Conservation (phyloP, 2,797 vertebrate species). For the Gephyroberyx darwinii region DNA sequence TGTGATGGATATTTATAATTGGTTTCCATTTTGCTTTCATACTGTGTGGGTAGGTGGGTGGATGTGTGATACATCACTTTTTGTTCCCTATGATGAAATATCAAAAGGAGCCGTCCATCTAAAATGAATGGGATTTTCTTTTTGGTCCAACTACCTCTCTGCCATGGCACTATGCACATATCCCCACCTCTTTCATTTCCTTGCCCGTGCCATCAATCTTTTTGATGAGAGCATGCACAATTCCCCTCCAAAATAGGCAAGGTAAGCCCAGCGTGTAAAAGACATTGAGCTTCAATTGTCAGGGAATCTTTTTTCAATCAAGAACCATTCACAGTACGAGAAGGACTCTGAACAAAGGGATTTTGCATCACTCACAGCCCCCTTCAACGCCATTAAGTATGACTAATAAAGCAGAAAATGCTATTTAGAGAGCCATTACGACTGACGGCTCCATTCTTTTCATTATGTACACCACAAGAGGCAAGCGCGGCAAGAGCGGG, state of each 20-base stretch:
- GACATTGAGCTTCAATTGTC: constrained; percentile 74
- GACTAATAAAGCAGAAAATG: constrained; percentile 86
- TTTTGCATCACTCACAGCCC: constrained; percentile 75
- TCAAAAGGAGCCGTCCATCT: constrained; percentile 60
- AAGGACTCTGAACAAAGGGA: constrained; percentile 73
- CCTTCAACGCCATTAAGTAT: constrained; percentile 82
- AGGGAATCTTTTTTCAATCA: constrained; percentile 75
- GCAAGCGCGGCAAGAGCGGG: constrained; percentile 54
- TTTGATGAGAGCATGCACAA: constrained; percentile 68
- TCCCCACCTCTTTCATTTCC: constrained; percentile 66
- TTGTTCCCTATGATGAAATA: constrained; percentile 59
- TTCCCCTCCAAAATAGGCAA: constrained; percentile 71
- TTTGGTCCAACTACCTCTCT: constrained; percentile 62
- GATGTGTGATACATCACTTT: constrained; percentile 43
- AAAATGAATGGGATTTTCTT: constrained; percentile 60
- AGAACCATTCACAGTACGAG: constrained; percentile 70
- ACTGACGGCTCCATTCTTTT: constrained; percentile 81
- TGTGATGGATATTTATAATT: constrained; percentile 69
- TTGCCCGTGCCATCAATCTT: constrained; percentile 70
- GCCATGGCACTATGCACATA: constrained; percentile 49
- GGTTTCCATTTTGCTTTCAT: constrained; percentile 56
- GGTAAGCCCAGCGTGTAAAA: constrained; percentile 79
- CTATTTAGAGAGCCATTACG: constrained; percentile 82
- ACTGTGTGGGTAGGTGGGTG: constrained; percentile 40
- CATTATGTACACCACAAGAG: constrained; percentile 72